Conservation (phyloP, 2,888 invertebrate species). For the Eledona agricola region DNA sequence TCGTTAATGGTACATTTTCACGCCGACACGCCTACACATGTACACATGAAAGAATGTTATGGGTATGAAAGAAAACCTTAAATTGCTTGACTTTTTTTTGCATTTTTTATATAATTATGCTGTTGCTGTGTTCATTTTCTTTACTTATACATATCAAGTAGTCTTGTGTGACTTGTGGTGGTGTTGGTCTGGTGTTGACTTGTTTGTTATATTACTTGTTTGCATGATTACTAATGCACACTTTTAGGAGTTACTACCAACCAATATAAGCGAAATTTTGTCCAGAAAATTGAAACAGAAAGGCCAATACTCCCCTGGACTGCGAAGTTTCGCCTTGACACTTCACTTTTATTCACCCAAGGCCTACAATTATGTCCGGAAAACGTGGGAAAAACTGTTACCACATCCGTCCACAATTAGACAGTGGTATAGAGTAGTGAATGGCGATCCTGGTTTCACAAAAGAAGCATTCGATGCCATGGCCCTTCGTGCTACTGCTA, state of each 20-base stretch:
- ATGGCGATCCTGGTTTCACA: too few relatives aligned
- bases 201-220: neutral
- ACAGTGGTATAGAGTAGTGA: slow-evolving; percentile 1
- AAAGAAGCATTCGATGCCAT: too few relatives aligned
- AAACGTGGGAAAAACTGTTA: slow-evolving; percentile 1
- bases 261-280: slow-evolving; percentile 1
- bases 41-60: too few relatives aligned
- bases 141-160: neutral
- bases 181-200: neutral
- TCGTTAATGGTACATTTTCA: too few relatives aligned
- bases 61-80: too few relatives aligned
- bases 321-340: slow-evolving; percentile 1
- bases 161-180: neutral
- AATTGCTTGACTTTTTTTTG: too few relatives aligned
- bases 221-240: neutral
- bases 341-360: slow-evolving; percentile 5
- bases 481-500: neutral
- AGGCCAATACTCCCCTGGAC: neutral
- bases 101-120: too few relatives aligned
- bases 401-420: slow-evolving; percentile 2
- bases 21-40: too few relatives aligned
- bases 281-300: neutral
- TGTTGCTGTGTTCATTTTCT: too few relatives aligned
- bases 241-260: slow-evolving; percentile 4
- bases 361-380: slow-evolving; percentile 4